phyloP scores from a whole-genome alignment of 1,140 invertebrate genomes.

The Ceratitis capitata region DNA sequence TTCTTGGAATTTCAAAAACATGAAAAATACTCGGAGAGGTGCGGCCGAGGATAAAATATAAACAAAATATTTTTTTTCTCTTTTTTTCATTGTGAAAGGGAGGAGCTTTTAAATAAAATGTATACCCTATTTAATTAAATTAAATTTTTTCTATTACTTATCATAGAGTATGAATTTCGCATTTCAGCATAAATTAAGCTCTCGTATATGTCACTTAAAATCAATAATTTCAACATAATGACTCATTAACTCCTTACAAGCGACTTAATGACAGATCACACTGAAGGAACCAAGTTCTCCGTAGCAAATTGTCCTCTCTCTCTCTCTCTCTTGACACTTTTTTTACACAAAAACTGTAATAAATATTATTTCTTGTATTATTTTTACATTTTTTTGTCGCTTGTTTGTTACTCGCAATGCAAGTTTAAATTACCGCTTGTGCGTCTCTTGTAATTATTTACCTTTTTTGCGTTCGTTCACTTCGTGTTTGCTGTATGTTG shows the following conservation, averaged over 20 bases:
- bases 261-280: neutral
- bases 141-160: neutral
- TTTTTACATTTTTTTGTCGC: neutral
- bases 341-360: no score
- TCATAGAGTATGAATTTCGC: neutral
- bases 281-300: neutral
- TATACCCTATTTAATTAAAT: no score
- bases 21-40: no score
- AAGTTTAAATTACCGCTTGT: neutral
- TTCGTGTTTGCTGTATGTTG: neutral
- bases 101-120: no score
- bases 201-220: neutral
- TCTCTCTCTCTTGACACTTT: neutral
- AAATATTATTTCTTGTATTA: neutral
- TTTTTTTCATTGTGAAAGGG: no score
- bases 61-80: no score
- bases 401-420: neutral
- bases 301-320: neutral
- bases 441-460: neutral
- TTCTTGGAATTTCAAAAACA: no score
- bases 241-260: slow-evolving; percentile 23
- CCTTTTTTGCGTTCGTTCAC: neutral
- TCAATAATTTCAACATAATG: neutral
- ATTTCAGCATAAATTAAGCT: neutral
- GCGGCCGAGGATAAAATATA: no score